phyloP scores from a whole-genome alignment of 2,888 invertebrate species.

The Abrostola triplasia region DNA sequence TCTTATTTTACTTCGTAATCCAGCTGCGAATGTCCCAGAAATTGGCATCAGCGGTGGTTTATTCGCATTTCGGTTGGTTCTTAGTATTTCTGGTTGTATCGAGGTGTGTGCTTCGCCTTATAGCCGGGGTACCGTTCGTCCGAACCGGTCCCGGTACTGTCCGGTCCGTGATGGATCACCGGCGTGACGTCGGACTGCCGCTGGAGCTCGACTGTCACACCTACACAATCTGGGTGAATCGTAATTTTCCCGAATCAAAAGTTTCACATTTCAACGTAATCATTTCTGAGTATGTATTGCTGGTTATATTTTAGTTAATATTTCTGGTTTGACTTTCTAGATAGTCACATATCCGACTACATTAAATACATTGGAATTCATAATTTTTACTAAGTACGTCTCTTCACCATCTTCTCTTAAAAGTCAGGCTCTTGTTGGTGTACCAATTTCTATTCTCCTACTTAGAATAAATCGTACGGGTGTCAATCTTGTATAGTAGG shows the following conservation, averaged over 20 bases:
- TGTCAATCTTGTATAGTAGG: no score
- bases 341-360: no score
- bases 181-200: constrained; percentile 48
- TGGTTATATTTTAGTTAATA: not conserved
- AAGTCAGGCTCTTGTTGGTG: no score
- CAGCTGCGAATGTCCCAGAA: constrained; percentile 1
- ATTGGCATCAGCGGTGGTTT: not conserved
- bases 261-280: constrained; percentile 7
- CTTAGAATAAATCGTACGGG: no score
- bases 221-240: constrained; percentile 43
- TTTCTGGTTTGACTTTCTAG: not conserved
- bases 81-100: constrained; percentile 19
- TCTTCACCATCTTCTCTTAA: no score
- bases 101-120: constrained; percentile 42
- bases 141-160: constrained; percentile 59
- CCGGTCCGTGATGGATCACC: constrained; percentile 56
- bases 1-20: not conserved
- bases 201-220: constrained; percentile 42
- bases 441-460: no score
- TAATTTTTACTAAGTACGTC: no score
- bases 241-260: constrained; percentile 38
- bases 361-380: no score
- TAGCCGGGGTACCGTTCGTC: constrained; percentile 40
- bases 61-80: constrained; percentile 19
- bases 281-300: not conserved